Evolutionary conservation across 2,888 invertebrate species (phyloP).

Genomic region (Heliconius ismenius): DNA sequence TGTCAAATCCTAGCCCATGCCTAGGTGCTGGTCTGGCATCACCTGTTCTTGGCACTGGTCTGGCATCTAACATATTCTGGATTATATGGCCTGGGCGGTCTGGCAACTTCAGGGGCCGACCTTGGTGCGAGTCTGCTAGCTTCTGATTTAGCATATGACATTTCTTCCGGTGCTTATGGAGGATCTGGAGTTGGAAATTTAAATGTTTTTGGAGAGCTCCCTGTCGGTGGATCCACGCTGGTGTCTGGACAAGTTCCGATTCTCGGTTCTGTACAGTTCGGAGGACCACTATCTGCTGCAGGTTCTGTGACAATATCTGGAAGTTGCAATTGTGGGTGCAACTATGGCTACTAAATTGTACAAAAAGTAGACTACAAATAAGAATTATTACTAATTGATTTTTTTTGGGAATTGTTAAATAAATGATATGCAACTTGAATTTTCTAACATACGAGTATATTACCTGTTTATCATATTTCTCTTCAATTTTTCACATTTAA

Average conservation of each 20-base stretch:
- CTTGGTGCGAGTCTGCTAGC: conserved; percentile 22
- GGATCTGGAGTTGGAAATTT: conserved; percentile 52
- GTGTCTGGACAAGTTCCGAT: conserved; percentile 49
- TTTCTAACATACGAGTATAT: too few relatives aligned
- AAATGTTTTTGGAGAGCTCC: conserved; percentile 53
- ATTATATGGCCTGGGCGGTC: neutral
- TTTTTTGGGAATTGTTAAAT: too few relatives aligned
- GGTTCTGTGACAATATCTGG: conserved; percentile 48
- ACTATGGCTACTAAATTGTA: conserved; percentile 9
- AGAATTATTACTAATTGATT: neutral
- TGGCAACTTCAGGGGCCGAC: neutral
- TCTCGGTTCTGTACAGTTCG: conserved; percentile 49
- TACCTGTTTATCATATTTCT: too few relatives aligned
- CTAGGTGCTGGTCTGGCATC: neutral
- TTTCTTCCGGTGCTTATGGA: conserved; percentile 44
- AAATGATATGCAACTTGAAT: too few relatives aligned
- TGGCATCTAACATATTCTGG: neutral
- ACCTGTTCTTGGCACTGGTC: neutral
- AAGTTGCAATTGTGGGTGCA: conserved; percentile 47
- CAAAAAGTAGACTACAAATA: neutral
- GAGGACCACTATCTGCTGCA: conserved; percentile 46
- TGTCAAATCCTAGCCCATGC: neutral
- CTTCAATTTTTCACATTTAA: too few relatives aligned
- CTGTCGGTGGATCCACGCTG: conserved; percentile 52
- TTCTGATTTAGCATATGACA: conserved; percentile 8